Base-by-base conservation (phyloP, 2,113 vertebrate species). In the Triplophysa tibetana region DNA sequence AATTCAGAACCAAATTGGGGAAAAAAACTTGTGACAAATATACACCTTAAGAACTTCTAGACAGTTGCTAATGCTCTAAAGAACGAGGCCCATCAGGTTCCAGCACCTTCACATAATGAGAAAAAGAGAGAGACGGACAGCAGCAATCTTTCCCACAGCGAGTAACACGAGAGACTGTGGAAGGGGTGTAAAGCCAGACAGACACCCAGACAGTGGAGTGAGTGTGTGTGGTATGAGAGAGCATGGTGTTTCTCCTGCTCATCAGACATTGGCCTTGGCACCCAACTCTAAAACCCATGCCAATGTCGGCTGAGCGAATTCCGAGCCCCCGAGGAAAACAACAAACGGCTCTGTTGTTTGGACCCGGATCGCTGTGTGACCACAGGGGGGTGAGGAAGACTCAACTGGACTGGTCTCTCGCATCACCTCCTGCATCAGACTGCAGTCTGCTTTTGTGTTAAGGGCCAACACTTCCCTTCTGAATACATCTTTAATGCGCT, bases 231-330 rank as follows among this genome's bases (percentile, higher is more conserved):
- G 84, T 79, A 58, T 56, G 66, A 79, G 76, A 70, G 77, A 65
- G 45, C 65, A 68, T 50, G 75, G 60, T 82, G 80, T 77, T 70
- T 48, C 80, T 82, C 78, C 80, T 78, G 78, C 85, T 84, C 80
- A 80, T 84, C 82, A 77, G 82, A 80, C 82, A 80, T 77, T 70
- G 80, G 82, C 80, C 80, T 82, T 86, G 85, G 85, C 85, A 86
- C 68, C 74, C 77, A 78, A 60, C 64, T 4, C 80, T 52, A 68
- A 68, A 82, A 81, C 70, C 67, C 70, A 79, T 84, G 85, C 85
- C 83, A 84, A 83, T 68, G 83, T 86, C 85, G 83, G 81, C 83
- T 83, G 81, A 86, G 83, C 72, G 61, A 76, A 86, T 86, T 84
- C 85, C 81, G 29, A 83, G 81, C 78, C 81, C 81, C 81, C 78